Evolutionary conservation across 1,140 invertebrate species (phyloP).

Genomic region (Papilio polytes): DNA sequence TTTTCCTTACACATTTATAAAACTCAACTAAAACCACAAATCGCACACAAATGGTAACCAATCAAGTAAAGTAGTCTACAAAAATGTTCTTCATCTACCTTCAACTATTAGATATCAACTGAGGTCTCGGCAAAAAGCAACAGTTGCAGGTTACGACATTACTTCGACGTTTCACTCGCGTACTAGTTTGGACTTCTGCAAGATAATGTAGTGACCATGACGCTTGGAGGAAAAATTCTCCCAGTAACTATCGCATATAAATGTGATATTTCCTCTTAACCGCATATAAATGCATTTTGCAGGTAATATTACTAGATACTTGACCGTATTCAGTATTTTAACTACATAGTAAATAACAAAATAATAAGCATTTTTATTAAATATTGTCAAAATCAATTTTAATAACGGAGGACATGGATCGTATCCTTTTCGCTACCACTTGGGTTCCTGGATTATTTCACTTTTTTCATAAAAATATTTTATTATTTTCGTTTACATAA

Average conservation of each 20-base stretch:
- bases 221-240: neutral
- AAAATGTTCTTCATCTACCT: constrained; percentile 31
- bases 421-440: neutral
- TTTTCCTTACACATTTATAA: neutral
- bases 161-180: constrained; percentile 29
- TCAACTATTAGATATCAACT: constrained; percentile 1
- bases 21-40: neutral
- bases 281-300: neutral
- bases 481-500: too few relatives aligned
- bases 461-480: too few relatives aligned
- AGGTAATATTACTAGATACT: neutral
- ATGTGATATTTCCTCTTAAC: neutral
- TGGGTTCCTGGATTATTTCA: too few relatives aligned
- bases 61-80: neutral
- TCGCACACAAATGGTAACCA: neutral
- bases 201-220: constrained; percentile 22
- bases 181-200: constrained; percentile 13
- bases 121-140: neutral
- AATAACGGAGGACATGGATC: neutral
- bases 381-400: too few relatives aligned
- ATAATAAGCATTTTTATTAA: neutral
- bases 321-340: constrained; percentile 29
- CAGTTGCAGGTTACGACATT: constrained; percentile 25
- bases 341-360: neutral
- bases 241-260: neutral